These are phyloP conservation scores for Lasioglossum leucozonium DNA, from an alignment of 2,888 invertebrate species.

Conservation along the genomic window DNA sequence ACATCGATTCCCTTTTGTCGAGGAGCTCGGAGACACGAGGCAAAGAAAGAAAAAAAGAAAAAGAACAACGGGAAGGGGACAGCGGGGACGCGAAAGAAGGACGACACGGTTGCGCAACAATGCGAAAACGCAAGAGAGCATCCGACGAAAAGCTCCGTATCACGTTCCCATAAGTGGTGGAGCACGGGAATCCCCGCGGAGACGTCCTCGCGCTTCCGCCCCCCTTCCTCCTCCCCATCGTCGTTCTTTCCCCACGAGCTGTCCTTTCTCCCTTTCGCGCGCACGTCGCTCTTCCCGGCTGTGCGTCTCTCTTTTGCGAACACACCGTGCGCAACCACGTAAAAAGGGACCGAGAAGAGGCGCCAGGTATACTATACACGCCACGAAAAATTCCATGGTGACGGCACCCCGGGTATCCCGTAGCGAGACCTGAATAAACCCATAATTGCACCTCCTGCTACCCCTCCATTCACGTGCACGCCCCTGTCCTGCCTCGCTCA, in stretches of 20 bases:
- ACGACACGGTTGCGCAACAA: constrained; percentile 78
- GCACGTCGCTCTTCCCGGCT: background rate
- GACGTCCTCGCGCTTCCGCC: constrained; percentile 65
- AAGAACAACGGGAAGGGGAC: constrained; percentile 23
- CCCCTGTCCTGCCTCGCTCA: constrained; percentile 55
- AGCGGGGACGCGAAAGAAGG: constrained; percentile 52
- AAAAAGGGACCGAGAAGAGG: constrained; percentile 63
- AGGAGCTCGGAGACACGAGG: constrained; percentile 22
- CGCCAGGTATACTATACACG: constrained; percentile 64
- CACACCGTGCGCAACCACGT: constrained; percentile 33
- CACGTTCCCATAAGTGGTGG: constrained; percentile 80
- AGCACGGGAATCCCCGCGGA: constrained; percentile 68
- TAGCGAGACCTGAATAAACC: constrained; percentile 72
- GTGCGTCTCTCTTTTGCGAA: constrained; percentile 1
- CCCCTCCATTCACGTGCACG: constrained; percentile 69
- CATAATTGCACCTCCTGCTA: constrained; percentile 71
- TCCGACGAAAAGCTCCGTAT: constrained; percentile 76
- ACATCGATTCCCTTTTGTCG: constrained; percentile 74
- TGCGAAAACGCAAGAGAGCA: constrained; percentile 80
- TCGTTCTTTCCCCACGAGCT: background rate
- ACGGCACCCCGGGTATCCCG: constrained; percentile 66
- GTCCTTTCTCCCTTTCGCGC: background rate
- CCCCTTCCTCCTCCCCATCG: background rate
- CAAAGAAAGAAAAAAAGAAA: constrained; percentile 15
- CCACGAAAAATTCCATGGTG: constrained; percentile 62